Base-by-base conservation (phyloP, 2,888 invertebrate genomes). In the Ophraella communa region DNA sequence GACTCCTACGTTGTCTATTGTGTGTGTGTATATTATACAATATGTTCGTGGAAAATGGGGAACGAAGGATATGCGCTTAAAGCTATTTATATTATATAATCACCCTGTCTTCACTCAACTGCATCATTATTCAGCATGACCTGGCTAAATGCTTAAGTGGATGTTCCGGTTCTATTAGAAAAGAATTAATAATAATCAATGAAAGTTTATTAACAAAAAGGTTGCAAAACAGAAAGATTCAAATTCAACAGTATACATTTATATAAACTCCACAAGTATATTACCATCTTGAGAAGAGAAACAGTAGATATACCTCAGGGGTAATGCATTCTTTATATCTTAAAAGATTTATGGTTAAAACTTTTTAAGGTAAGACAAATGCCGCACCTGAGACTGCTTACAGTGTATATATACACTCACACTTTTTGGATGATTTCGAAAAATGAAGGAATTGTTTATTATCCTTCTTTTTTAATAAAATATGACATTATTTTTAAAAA, bases 301-400 rank as follows among this genome's bases (percentile, higher is more conserved):
- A 69, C 71, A 69, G 60, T 69, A 63, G 59, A 66, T 27, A 7
- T 62, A 69, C 73, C 74, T 72, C 62, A 60, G 69, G 73, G 74
- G 73, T 73, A 70, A 74, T 76, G 75, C 73, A 73, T 76, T 76
- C 73, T 76, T 76, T 76, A 76, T 74, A 68, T 69, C 70, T 65
- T 62, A 61, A 65, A 71, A 76, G 76, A 76, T 76, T 76, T 76
- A 76, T 75, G 72, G 74, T 70, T 72, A 73, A 74, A 75, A 76
- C 61, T 75, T 74, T n/a, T 71, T 65, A 64, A 71, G 72, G 67
- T 65, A 69, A 72, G 73, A 73, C 71, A 74, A 74, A 74, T 74
- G 72, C 70, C 71, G 69, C 75, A 74, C 74, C 76, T 74, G 75
- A 69, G 74, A 66, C 69, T 49, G 61, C 58, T 56, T 65, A 5